Percentiles rank a stretch among this genome's conserved stretches.
Evolutionary conservation across 2,888 invertebrate species (phyloP).

Genomic region (Macrosiphum euphorbiae): DNA sequence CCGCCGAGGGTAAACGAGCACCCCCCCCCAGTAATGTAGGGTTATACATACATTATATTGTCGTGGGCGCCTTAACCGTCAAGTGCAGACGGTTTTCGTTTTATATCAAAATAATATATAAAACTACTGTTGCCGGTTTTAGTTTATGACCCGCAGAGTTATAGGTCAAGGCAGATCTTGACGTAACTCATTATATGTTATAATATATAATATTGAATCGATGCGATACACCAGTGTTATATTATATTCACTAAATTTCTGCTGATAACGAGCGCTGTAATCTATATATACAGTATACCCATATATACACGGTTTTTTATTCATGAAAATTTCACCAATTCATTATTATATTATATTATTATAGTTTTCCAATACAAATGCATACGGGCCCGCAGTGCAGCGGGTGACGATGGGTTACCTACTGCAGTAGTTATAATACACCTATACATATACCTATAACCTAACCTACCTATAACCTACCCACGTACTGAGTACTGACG

Average conservation of each 20-base stretch:
- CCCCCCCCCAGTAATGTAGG: too few species aligned
- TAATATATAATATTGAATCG: not conserved
- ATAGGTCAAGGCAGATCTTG: slow-evolving; percentile 64
- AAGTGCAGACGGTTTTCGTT: not conserved
- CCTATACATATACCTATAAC: not conserved
- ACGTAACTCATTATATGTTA: slow-evolving; percentile 43
- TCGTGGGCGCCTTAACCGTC: not conserved
- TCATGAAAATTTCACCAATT: not conserved
- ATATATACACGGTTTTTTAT: not conserved
- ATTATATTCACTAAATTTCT: slow-evolving; percentile 25
- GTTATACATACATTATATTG: too few species aligned
- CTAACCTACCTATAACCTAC: not conserved
- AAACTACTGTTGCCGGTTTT: slow-evolving; percentile 27
- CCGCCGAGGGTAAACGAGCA: not conserved
- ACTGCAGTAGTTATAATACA: not conserved
- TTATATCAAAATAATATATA: not conserved
- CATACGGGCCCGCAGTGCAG: not conserved
- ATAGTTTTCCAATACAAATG: not conserved
- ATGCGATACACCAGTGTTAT: slow-evolving; percentile 23
- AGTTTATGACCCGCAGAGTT: slow-evolving; percentile 43
- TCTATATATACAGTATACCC: not conserved
- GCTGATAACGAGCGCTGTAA: slow-evolving; percentile 22
- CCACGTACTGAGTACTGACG: too few species aligned
- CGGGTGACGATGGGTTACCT: not conserved
- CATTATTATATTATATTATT: too few species aligned